Percentiles rank a stretch among this genome's conserved stretches.
Conservation (phyloP, 2,888 invertebrate species). For the Biston betularia region DNA sequence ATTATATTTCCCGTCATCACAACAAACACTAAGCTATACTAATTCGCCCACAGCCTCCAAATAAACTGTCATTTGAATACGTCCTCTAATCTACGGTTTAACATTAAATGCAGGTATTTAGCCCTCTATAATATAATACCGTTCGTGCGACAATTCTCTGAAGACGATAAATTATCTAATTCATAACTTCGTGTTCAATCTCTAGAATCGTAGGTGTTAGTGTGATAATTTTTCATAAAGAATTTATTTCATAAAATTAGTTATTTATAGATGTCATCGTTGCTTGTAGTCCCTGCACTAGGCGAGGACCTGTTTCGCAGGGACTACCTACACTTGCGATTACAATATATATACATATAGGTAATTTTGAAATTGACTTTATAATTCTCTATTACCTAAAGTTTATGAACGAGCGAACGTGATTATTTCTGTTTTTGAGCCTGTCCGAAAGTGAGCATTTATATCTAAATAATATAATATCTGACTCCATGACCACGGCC, state of each 20-base stretch:
- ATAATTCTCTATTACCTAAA: too few species aligned
- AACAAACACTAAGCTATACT: constrained; percentile 7
- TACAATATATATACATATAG: too few species aligned
- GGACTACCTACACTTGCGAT: too few species aligned
- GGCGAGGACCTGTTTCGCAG: too few species aligned
- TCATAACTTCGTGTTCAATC: constrained; percentile 11
- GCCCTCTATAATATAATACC: constrained; percentile 6
- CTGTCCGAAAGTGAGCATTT: not conserved
- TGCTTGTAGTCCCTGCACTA: too few species aligned
- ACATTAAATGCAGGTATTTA: constrained; percentile 28
- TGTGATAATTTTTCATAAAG: not conserved
- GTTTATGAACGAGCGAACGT: too few species aligned
- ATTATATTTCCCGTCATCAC: not conserved
- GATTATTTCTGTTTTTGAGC: not conserved
- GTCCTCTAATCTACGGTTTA: constrained; percentile 20
- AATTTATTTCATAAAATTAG: too few species aligned
- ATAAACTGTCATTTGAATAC: constrained; percentile 19
- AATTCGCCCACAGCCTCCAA: constrained; percentile 3
- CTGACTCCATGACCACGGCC: too few species aligned
- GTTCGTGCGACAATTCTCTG: constrained; percentile 14
- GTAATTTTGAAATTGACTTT: too few species aligned
- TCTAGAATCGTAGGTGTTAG: constrained; percentile 3
- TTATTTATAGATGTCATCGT: too few species aligned
- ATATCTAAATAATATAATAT: not conserved
- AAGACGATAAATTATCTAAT: constrained; percentile 2